phyloP scores from a whole-genome alignment of 2,797 vertebrate species.

The Enteromius paludinosus region DNA sequence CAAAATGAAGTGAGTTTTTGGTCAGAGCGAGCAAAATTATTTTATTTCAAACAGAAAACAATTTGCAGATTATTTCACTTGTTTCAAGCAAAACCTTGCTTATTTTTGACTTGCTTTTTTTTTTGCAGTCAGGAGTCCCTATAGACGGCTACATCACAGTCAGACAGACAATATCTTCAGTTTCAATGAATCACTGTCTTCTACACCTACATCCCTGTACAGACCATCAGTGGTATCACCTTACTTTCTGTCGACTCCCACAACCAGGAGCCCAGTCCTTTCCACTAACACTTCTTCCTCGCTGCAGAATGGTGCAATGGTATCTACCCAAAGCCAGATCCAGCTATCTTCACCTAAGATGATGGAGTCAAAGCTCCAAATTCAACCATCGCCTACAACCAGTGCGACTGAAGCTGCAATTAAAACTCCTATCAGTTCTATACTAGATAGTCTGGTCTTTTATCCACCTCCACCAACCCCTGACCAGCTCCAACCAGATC shows the following conservation, averaged over 20 bases:
- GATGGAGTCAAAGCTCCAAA: neutral
- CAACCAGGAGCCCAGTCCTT: neutral
- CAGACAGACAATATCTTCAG: slow-evolving; percentile 70
- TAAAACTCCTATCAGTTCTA: neutral
- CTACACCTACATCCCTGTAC: slow-evolving; percentile 9
- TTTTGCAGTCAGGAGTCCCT: slow-evolving; percentile 56
- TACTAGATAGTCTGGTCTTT: slow-evolving; percentile 48
- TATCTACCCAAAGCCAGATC: slow-evolving; percentile 38
- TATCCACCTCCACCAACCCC: slow-evolving; percentile 20
- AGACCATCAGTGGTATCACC: slow-evolving; percentile 55
- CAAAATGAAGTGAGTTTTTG: too few relatives aligned
- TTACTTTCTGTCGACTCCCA: slow-evolving; percentile 4
- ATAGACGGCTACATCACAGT: slow-evolving; percentile 70
- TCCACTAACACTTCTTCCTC: neutral
- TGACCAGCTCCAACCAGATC: neutral
- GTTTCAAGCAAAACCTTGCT: too few relatives aligned
- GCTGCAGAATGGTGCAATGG: neutral
- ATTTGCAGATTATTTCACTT: too few relatives aligned
- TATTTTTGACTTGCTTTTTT: too few relatives aligned
- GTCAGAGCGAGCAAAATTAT: too few relatives aligned
- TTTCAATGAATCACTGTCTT: slow-evolving; percentile 59
- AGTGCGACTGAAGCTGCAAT: neutral
- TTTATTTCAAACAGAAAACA: too few relatives aligned
- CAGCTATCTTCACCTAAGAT: neutral
- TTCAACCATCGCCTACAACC: neutral